phyloP scores from a whole-genome alignment of 2,113 vertebrate species.

The Scolopax mira region DNA sequence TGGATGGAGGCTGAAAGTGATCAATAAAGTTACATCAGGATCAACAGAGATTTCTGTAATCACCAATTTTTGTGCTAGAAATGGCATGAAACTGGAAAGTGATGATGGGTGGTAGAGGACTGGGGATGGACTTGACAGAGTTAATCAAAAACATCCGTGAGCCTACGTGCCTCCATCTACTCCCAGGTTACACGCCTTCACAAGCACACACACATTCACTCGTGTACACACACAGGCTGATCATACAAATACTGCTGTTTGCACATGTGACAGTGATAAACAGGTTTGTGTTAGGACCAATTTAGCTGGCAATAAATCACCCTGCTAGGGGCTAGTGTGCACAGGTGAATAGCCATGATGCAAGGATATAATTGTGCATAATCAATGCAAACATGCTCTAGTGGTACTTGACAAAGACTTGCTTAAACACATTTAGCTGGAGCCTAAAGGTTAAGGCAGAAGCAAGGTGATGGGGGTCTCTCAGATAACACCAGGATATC shows the following conservation, averaged over 20 bases:
- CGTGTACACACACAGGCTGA: background rate
- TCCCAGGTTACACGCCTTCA: background rate
- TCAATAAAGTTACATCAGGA: conserved; percentile 9
- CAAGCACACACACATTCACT: rapidly evolving
- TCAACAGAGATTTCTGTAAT: background rate
- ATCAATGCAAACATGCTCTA: conserved; percentile 63
- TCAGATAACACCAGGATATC: background rate
- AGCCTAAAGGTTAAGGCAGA: background rate
- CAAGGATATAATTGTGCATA: conserved; percentile 55
- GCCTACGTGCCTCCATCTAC: background rate
- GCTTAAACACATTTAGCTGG: conserved; percentile 39
- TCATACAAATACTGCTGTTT: conserved; percentile 32
- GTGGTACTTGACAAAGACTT: conserved; percentile 54
- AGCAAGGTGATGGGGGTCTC: background rate
- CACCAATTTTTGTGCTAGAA: background rate
- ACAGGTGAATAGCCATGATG: conserved; percentile 42
- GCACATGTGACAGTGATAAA: conserved; percentile 70
- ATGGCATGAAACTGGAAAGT: background rate
- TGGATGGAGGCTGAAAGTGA: conserved; percentile 28
- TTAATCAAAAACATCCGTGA: background rate
- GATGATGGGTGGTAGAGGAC: background rate
- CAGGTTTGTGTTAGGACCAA: conserved; percentile 62
- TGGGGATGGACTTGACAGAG: background rate
- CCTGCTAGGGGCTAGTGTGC: background rate
- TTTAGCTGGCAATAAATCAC: conserved; percentile 72